Evolutionary conservation across 2,888 invertebrate species (phyloP).

Genomic region (Lochmaea capreae): DNA sequence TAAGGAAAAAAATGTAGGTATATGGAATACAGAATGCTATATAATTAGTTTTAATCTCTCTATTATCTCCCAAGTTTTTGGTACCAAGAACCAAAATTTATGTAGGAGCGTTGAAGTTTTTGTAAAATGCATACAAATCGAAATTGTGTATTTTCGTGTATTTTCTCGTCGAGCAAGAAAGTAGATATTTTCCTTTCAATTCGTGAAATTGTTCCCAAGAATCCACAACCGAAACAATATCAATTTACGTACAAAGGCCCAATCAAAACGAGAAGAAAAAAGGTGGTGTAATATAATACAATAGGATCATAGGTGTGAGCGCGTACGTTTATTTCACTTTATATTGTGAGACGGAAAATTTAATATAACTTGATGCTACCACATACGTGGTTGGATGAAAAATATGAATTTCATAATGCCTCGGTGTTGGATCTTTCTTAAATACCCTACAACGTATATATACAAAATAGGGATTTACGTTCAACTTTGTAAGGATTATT

Average conservation of each 20-base stretch:
- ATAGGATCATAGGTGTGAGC: constrained; percentile 47
- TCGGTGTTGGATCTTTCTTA: constrained; percentile 18
- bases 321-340: constrained; percentile 37
- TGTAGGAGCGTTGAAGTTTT: no score
- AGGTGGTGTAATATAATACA: constrained; percentile 45
- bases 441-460: not conserved
- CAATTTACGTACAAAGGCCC: constrained; percentile 51
- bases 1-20: no score
- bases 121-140: not conserved
- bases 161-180: not conserved
- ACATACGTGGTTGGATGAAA: constrained; percentile 22
- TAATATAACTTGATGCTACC: constrained; percentile 31
- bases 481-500: not conserved
- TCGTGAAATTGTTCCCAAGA: constrained; percentile 46
- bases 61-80: no score
- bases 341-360: constrained; percentile 35
- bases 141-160: not conserved
- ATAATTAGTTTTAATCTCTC: no score
- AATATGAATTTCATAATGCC: constrained; percentile 31
- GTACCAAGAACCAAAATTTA: no score
- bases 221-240: constrained; percentile 49
- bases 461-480: constrained; percentile 5
- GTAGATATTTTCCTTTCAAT: constrained; percentile 49
- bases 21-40: no score
- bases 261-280: constrained; percentile 48